A percentile compares a stretch with the other conserved stretches of the same genome.
These are phyloP conservation scores for Tenthredo mesomela DNA, from an alignment of 2,888 invertebrate species.

Conservation along the genomic window DNA sequence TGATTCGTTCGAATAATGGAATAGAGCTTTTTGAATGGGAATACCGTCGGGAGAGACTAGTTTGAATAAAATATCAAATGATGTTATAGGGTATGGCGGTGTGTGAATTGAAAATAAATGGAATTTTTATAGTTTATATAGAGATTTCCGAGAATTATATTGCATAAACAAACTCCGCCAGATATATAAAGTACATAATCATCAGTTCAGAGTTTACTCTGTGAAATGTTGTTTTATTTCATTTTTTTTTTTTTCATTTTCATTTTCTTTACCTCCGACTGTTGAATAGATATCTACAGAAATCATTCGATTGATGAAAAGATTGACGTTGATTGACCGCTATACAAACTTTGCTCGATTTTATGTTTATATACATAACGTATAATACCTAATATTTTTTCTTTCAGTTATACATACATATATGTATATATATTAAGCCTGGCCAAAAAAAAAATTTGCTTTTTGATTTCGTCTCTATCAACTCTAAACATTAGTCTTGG, in stretches of 20 bases:
- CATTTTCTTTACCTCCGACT: background rate
- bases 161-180: background rate
- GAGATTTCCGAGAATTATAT: background rate
- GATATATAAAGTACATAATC: slow-evolving; percentile 4
- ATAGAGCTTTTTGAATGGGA: background rate
- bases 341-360: background rate
- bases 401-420: background rate
- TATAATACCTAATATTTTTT: background rate
- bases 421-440: too few species aligned
- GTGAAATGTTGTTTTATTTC: background rate
- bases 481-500: too few species aligned
- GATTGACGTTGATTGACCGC: background rate
- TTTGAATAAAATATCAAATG: background rate
- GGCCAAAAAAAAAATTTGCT: too few species aligned
- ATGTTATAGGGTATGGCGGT: background rate
- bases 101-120: background rate
- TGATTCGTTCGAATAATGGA: too few species aligned
- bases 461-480: too few species aligned
- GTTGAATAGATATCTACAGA: background rate
- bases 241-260: background rate
- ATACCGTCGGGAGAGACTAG: background rate
- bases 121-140: background rate
- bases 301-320: background rate
- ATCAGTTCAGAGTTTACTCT: background rate
- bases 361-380: background rate